Evolutionary conservation across 64 coral and sea anemone genomes (phyloP).

Genomic region (Pocillopora damicornis): DNA sequence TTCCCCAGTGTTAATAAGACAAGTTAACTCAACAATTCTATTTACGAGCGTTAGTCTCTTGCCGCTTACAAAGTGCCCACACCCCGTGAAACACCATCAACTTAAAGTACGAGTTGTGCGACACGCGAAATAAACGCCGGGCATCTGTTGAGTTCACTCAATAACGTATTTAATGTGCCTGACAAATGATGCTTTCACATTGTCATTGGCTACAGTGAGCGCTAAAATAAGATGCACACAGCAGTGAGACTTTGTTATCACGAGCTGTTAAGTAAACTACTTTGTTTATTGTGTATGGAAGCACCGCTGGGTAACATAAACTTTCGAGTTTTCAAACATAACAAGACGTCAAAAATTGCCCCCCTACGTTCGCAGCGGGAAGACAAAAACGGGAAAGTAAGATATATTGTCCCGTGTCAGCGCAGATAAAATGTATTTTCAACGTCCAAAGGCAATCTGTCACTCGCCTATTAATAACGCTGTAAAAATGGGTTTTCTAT

Average conservation of each 20-base stretch:
- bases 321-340: conserved; percentile 28
- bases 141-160: background rate
- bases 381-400: background rate
- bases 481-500: conserved; percentile 34
- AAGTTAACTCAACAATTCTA: background rate
- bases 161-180: conserved; percentile 21
- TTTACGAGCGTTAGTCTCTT: background rate
- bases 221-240: background rate
- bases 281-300: conserved; percentile 25
- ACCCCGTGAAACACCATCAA: background rate
- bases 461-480: conserved; percentile 24
- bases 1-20: background rate
- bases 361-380: conserved; percentile 15
- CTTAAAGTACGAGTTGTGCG: background rate
- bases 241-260: background rate
- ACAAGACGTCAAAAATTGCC: conserved; percentile 7
- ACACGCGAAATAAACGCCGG: background rate
- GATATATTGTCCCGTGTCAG: conserved; percentile 23
- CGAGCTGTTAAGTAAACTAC: background rate
- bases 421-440: conserved; percentile 31
- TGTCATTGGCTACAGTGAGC: conserved; percentile 4
- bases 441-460: conserved; percentile 40
- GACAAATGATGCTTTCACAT: conserved; percentile 3
- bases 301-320: conserved; percentile 42
- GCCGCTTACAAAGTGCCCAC: background rate